These are phyloP conservation scores for Heliconius erato DNA, from an alignment of 2,888 invertebrate species.

Conservation along the genomic window DNA sequence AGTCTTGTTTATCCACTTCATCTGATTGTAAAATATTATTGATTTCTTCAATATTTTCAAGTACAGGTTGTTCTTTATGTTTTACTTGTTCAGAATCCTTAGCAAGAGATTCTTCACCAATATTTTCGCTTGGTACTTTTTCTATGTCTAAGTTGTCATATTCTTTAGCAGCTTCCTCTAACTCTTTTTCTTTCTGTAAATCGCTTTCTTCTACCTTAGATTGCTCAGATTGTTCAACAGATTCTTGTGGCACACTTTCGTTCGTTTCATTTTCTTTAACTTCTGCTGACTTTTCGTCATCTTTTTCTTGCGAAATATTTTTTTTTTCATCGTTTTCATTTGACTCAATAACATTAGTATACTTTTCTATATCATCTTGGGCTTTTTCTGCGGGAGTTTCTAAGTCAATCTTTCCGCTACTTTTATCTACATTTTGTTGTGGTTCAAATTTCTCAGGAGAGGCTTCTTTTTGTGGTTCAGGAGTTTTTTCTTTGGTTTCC, in stretches of 20 bases:
- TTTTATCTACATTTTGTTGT: slow-evolving; percentile 36
- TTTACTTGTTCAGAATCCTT: not conserved
- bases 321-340: not conserved
- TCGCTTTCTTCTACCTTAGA: not conserved
- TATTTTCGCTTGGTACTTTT: not conserved
- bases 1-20: slow-evolving; percentile 61
- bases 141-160: not conserved
- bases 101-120: not conserved
- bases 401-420: slow-evolving; percentile 41
- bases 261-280: not conserved
- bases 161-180: slow-evolving; percentile 18
- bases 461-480: slow-evolving; percentile 56
- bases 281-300: not conserved
- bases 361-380: slow-evolving; percentile 50
- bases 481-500: slow-evolving; percentile 65
- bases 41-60: slow-evolving; percentile 8
- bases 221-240: not conserved
- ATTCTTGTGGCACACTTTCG: not conserved
- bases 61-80: not conserved
- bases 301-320: not conserved
- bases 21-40: slow-evolving; percentile 53
- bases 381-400: slow-evolving; percentile 50
- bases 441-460: slow-evolving; percentile 36
- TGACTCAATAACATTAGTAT: not conserved
- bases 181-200: slow-evolving; percentile 11